Evolutionary conservation across 2,888 invertebrate genomes (phyloP), one percentile per base, ranked within the genome.

Genomic region (Phaedon cochleariae): DNA sequence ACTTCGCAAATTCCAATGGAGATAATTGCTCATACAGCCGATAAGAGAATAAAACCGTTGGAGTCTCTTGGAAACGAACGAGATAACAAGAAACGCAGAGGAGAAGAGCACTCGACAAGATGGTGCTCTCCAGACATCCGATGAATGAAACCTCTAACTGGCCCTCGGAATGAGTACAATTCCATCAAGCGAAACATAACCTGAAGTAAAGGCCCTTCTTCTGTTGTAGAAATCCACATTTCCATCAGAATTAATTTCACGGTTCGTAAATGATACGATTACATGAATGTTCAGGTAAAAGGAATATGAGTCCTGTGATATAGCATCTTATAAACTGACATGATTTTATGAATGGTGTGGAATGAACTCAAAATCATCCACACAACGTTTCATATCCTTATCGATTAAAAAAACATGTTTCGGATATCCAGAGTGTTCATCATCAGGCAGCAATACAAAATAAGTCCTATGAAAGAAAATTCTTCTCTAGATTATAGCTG

Each of bases 21-120:
- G 21, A 29, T 52, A 52, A 29, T 26, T 17, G 18, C 52, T 21
- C 31, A 18, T 52, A 52, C 26, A 52, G 15, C 31, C 22, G 18
- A 52, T 52, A 15, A 52, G 31, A 15, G 20, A 29, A 52, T 21
- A 15, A 7, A 52, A 1, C 31, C 26, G 7, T 17, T 15, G 12
- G 22, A 29, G 17, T 18, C 15, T 15, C 31, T 31, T 7, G 52
- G 17, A 15, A 41, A 41, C n/a, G 41, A 41, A 41, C 41, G 41
- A 41, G 41, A 41, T 41, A 41, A 41, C 41, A 41, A 41, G n/a
- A 41, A 41, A 41, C 57, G 57, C 45, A 45, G 2, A 57, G n/a
- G 21, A 45, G 26, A 45, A 57, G 45, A 26, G 18, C 57, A 17
- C 57, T 57, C 22, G 26, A 18, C 29, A 18, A 57, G n/a, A 26